Conservation (phyloP, 1,140 invertebrate species). For the Plodia interpunctella region DNA sequence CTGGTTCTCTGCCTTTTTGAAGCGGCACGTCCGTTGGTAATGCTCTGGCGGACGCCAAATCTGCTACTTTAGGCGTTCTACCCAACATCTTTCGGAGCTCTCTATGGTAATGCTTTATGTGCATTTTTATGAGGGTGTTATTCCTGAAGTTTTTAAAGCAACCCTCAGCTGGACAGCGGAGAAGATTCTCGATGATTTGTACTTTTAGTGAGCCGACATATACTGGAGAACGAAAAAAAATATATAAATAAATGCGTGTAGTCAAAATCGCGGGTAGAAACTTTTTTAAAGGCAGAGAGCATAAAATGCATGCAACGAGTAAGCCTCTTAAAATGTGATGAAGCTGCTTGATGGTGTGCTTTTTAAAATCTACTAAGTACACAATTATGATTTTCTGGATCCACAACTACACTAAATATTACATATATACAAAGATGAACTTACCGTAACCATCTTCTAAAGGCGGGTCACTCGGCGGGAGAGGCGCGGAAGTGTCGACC, state of each 20-base stretch:
- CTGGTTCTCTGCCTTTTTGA: conserved; percentile 20
- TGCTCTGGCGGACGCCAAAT: conserved; percentile 86
- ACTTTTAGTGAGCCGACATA: conserved; percentile 83
- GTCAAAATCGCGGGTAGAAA: background rate
- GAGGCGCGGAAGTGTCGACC: background rate
- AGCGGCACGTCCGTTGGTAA: conserved; percentile 29
- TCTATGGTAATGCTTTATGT: conserved; percentile 94
- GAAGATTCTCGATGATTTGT: conserved; percentile 83
- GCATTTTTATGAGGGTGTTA: conserved; percentile 92
- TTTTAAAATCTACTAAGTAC: no score
- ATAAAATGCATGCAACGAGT: no score
- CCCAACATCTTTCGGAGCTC: conserved; percentile 87
- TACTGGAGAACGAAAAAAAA: conserved; percentile 62
- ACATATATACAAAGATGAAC: background rate
- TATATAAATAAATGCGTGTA: conserved; percentile 5
- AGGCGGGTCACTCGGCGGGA: conserved; percentile 14
- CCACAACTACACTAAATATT: no score
- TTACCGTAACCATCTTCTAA: conserved; percentile 48
- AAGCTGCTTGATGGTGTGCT: background rate
- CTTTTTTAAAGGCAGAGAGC: no score
- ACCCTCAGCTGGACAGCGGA: conserved; percentile 88
- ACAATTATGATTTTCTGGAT: no score
- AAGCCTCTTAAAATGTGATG: no score
- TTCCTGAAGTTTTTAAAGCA: conserved; percentile 94
- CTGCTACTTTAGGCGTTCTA: conserved; percentile 89